Evolutionary conservation across 2,888 invertebrate genomes (phyloP), one percentile per base, ranked within the genome.

Genomic region (Thysanoteuthis rhombus): DNA sequence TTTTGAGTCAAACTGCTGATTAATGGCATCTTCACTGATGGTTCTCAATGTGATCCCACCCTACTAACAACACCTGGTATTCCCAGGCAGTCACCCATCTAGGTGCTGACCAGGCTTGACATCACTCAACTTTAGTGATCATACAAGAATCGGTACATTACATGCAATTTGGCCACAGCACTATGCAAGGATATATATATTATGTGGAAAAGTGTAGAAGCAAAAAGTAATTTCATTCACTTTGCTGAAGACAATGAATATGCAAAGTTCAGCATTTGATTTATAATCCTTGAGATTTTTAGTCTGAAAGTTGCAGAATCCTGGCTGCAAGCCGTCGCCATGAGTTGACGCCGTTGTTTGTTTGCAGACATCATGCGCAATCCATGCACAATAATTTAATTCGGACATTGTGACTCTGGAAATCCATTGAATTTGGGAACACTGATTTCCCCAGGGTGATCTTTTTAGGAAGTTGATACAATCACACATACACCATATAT

Each of bases 341-440:
- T 22, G 6, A 52, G 52, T 52, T 25, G 25, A 52, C 36, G n/a
- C n/a, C 16, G 36, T 75, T 75, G 75, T 75, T 75, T n/a, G n/a
- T 36, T n/a, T 36, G 75, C 1, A 75, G 75, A 36, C n/a, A n/a
- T n/a, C 16, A 16, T 75, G 16, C 75, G 36, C 75, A 75, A 75
- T 75, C 75, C 75, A 75, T 36, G 36, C n/a, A 75, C 75, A 75
- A 75, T n/a, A 75, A 75, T 75, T 19, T 75, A 75, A 75, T 75
- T 75, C 75, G 75, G 75, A 75, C 75, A 75, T 75, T n/a, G n/a
- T 12, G 36, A 75, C 75, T 75, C 36, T 36, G 36, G n/a, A 75
- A 75, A 75, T 75, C 75, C 75, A 75, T 75, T 75, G 75, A 75
- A 75, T 75, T 75, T n/a, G n/a, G 52, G 75, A 75, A 75, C 75